These are phyloP conservation scores for Tragulus kanchil DNA, from an alignment of 2,113 vertebrate species.

Conservation along the genomic window DNA sequence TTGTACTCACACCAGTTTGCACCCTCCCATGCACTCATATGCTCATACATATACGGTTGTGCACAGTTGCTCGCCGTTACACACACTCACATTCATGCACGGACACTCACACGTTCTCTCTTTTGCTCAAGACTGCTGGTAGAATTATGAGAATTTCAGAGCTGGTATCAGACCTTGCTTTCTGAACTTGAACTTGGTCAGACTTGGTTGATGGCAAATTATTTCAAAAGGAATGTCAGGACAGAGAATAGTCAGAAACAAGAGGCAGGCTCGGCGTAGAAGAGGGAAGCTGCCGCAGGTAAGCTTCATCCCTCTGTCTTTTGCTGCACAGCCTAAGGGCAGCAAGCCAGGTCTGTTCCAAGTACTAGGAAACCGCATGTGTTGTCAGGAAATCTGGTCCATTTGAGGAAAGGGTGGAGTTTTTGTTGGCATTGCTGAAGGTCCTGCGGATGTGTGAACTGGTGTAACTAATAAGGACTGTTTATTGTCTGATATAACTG, in stretches of 20 bases:
- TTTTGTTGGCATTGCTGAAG: background rate
- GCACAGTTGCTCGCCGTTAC: background rate
- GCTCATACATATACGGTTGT: background rate
- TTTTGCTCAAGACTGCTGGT: background rate
- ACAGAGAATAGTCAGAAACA: background rate
- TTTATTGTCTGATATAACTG: background rate
- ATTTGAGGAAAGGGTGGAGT: conserved; percentile 55
- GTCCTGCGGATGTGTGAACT: background rate
- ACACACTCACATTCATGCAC: rapidly evolving
- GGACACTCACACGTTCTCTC: background rate
- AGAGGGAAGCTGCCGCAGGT: background rate
- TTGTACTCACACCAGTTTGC: background rate
- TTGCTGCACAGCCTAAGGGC: background rate
- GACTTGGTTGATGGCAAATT: background rate
- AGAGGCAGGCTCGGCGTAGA: background rate
- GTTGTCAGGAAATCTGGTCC: conserved; percentile 47
- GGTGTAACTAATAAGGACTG: background rate
- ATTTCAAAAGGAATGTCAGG: background rate
- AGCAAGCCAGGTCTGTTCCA: background rate
- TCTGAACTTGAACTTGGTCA: background rate
- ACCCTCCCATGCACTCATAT: background rate
- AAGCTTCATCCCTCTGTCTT: background rate
- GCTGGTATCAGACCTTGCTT: background rate
- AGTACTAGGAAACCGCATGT: conserved; percentile 2
- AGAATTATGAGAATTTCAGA: background rate